Evolutionary conservation across 2,888 invertebrate genomes (phyloP).

Genomic region (Spodoptera picta): DNA sequence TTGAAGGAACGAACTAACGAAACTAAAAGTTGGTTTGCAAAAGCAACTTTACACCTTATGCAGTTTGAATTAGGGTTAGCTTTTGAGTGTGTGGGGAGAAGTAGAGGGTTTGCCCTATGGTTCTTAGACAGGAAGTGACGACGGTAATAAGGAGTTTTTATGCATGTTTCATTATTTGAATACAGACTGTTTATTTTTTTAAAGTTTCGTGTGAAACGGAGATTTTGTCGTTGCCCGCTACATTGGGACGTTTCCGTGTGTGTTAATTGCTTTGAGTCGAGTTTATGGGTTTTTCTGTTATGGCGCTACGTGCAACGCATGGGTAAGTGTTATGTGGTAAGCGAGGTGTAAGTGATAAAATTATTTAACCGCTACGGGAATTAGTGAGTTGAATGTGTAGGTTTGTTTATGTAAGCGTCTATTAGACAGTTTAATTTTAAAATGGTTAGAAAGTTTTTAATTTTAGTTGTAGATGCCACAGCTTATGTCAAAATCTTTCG

Average conservation of each 20-base stretch:
- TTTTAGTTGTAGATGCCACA: too few relatives aligned
- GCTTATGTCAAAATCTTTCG: too few relatives aligned
- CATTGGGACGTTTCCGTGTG: constrained; percentile 33
- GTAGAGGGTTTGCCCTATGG: constrained; percentile 65
- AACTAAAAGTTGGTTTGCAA: constrained; percentile 58
- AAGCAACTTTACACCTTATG: constrained; percentile 50
- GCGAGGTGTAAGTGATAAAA: not conserved
- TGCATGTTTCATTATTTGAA: constrained; percentile 78
- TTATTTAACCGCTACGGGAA: not conserved
- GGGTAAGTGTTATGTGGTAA: constrained; percentile 2
- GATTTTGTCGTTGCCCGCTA: constrained; percentile 47
- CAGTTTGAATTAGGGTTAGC: constrained; percentile 40
- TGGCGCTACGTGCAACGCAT: constrained; percentile 24
- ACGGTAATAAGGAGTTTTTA: constrained; percentile 80
- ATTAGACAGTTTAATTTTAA: too few relatives aligned
- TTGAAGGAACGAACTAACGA: constrained; percentile 64
- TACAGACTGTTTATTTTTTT: constrained; percentile 75
- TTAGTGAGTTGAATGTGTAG: too few relatives aligned
- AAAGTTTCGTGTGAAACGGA: constrained; percentile 64
- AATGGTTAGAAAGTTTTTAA: too few relatives aligned
- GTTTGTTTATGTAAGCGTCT: too few relatives aligned
- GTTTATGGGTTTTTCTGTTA: constrained; percentile 40
- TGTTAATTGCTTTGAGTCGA: constrained; percentile 42
- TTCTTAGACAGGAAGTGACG: constrained; percentile 74
- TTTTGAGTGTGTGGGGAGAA: constrained; percentile 40